Evolutionary conservation across 2,888 invertebrate genomes (phyloP), one percentile per base, ranked within the genome.

Genomic region (Furcula furcula): DNA sequence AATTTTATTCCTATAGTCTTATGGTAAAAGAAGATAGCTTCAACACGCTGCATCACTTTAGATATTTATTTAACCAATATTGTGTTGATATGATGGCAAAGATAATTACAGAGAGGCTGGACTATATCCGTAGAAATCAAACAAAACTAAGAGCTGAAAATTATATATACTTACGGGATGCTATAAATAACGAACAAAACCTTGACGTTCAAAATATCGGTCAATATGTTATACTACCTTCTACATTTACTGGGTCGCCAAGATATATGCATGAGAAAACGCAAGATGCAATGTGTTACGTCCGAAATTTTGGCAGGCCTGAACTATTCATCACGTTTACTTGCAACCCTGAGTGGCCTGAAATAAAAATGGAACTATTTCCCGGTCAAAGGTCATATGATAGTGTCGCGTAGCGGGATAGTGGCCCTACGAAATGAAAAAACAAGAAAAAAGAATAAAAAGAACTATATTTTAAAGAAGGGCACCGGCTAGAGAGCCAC

Each of bases 61-160:
- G 35, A 28, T 42, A 41, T 7, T 52, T 53, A 35, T 55, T 54
- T 38, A 48, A 18, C 34, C 46, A 48, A 33, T 50, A 40, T 40
- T 18, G 10, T 35, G 50, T 55, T 4, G 54, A 57, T 25, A 52
- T 52, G 51, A 31, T 36, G 45, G 53, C 46, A 1, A 54, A 55
- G 41, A 55, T 55, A 45, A 48, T 49, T 23, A 43, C 54, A 2
- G 62, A 60, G 40, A 44, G 52, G 31, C 33, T 58, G 2, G 46
- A 56, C 21, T 60, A 32, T 20, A 55, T 56, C 2, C 31, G 15
- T 6, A 29, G 44, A 11, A 60, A 52, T 40, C 45, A 56, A 55
- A 29, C 46, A 27, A 46, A 19, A 40, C 33, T 53, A 19, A 51
- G 50, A 22, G 43, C 53, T 33, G 50, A 55, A 4, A 41, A 34